Percentiles rank a stretch among this genome's conserved stretches.
Evolutionary conservation across 2,888 invertebrate species (phyloP).

Genomic region (Drosophila paracracens): DNA sequence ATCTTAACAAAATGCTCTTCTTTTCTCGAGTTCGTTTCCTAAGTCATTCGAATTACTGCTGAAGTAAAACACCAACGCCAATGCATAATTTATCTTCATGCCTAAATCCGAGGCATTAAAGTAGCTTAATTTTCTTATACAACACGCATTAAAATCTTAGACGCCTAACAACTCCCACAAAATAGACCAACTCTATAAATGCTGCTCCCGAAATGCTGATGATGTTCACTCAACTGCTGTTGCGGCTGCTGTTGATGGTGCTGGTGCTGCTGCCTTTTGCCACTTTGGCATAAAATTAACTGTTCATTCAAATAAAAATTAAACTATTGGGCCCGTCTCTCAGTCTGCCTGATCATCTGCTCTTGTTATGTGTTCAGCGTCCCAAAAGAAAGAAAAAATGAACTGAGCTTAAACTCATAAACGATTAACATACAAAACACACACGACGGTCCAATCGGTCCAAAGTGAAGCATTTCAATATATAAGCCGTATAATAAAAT

Average conservation of each 20-base stretch:
- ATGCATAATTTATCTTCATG: constrained; percentile 59
- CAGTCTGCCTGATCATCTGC: constrained; percentile 32
- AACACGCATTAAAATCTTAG: constrained; percentile 60
- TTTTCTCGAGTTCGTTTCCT: constrained; percentile 57
- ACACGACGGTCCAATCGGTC: constrained; percentile 68
- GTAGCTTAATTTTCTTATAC: constrained; percentile 66
- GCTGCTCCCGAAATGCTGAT: constrained; percentile 52
- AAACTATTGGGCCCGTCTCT: constrained; percentile 74
- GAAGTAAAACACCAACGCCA: constrained; percentile 43
- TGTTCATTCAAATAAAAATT: constrained; percentile 81
- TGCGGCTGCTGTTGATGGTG: constrained; percentile 10
- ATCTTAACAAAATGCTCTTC: constrained; percentile 11
- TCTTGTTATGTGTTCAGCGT: constrained; percentile 6
- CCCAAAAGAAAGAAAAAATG: constrained; percentile 41
- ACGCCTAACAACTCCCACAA: constrained; percentile 69
- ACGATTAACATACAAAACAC: constrained; percentile 82
- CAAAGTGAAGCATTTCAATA: constrained; percentile 77
- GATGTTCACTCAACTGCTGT: constrained; percentile 35
- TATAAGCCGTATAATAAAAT: constrained; percentile 79
- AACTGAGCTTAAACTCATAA: constrained; percentile 75
- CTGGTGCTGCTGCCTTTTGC: constrained; percentile 57
- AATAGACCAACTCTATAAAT: constrained; percentile 35
- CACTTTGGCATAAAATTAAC: constrained; percentile 80
- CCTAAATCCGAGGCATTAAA: constrained; percentile 46
- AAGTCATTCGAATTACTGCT: constrained; percentile 56